Evolutionary conservation across 2,113 vertebrate species (phyloP), one percentile per base, ranked within the genome.

Genomic region (Indri indri): DNA sequence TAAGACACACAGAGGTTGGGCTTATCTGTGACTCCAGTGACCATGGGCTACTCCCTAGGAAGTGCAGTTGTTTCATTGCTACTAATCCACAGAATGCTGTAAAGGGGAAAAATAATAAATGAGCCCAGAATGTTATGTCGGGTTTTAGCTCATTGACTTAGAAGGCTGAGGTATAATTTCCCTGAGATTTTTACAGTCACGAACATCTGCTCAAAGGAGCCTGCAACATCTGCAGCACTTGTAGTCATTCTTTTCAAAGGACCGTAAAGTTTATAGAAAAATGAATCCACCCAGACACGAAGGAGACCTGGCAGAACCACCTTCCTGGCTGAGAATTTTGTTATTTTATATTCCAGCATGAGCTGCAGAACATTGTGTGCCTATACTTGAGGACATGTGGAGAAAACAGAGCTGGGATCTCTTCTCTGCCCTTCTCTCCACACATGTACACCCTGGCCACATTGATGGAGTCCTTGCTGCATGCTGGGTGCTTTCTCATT

Each of bases 101-200:
- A 83, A 70, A 71, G 65, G 47, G 59, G 59, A 40, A 37, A 82
- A 91, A 96, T 76, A 91, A 94, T 81, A 97, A 97, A 93, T 12
- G 90, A 97, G 27, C 66, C 85, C 66, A 91, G 86, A 95, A 96
- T 73, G 66, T 93, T 92, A 93, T 45, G 68, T 80, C 96, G 57
- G 57, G 82, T 90, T 92, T 80, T 97, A 88, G 86, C 80, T 97
- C 95, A 84, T 97, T 97, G 95, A 98, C 96, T 97, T 95, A 98
- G 98, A 91, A 95, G 95, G 88, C 94, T 95, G 97, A 97, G 96
- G 94, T 97, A 94, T 97, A 81, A 97, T 92, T 97, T 96, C 79
- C 73, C 57, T 54, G 47, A 95, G 88, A 97, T 45, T 91, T 97
- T 86, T 84, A 91, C 22, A 95, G 94, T 61, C 59, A 68, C 96